Conservation (phyloP, 2,797 vertebrate genomes). For the Tragelaphus eurycerus region DNA sequence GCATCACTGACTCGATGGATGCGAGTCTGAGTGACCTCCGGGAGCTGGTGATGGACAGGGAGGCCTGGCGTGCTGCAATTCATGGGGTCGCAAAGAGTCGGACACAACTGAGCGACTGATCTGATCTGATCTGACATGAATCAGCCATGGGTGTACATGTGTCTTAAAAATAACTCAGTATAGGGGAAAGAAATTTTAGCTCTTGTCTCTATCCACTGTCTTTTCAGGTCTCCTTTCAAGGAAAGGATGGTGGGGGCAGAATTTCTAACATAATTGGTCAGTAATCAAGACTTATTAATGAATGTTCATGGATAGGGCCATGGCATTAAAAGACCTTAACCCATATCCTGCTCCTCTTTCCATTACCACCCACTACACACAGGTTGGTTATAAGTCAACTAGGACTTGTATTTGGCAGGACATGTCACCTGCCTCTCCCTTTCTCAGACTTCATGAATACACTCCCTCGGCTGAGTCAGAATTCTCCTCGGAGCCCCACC, state of each 20-base stretch:
- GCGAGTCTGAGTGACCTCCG: no score
- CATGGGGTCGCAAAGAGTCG: no score
- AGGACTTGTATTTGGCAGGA: not conserved
- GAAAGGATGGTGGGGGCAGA: rapidly evolving
- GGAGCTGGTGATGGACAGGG: no score
- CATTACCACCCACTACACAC: not conserved
- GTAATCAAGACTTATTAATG: not conserved
- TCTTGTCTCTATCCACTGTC: not conserved
- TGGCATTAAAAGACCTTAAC: not conserved
- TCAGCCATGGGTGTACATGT: not conserved
- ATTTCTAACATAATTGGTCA: not conserved
- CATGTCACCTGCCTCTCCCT: not conserved
- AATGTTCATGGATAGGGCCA: not conserved
- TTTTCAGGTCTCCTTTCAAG: not conserved
- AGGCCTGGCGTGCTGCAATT: no score
- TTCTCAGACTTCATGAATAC: not conserved
- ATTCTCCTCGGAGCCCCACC: not conserved
- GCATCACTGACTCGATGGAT: no score
- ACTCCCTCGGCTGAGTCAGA: not conserved
- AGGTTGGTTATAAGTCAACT: not conserved
- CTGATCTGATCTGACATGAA: no score
- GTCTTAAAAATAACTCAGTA: not conserved
- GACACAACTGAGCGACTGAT: no score
- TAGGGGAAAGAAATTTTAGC: not conserved
- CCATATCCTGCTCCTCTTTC: not conserved